Percentiles rank a stretch among this genome's conserved stretches.
phyloP scores from a whole-genome alignment of 1,140 invertebrate species.

The Triops cancriformis region DNA sequence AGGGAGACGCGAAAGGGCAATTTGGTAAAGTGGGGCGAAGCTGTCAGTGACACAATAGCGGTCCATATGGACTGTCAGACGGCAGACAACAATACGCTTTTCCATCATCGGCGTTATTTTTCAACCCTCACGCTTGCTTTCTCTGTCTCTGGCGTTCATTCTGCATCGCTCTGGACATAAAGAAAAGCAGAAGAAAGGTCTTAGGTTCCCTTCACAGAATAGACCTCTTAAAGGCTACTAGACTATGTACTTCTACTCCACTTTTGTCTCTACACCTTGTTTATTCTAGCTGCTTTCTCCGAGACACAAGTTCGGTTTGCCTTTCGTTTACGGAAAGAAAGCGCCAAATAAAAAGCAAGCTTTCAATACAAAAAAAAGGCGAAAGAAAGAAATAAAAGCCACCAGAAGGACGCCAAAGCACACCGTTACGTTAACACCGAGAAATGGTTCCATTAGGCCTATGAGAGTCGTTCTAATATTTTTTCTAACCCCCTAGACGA shows the following conservation, averaged over 20 bases:
- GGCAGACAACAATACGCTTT: conserved; percentile 13
- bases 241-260: background rate
- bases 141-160: background rate
- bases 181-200: background rate
- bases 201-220: background rate
- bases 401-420: background rate
- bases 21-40: conserved; percentile 9
- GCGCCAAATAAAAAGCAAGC: background rate
- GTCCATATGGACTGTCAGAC: conserved; percentile 3
- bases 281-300: background rate
- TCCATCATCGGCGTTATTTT: conserved; percentile 4
- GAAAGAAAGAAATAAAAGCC: background rate
- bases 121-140: background rate
- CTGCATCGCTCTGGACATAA: background rate
- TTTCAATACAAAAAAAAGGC: background rate
- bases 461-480: background rate
- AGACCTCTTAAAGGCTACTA: conserved; percentile 2
- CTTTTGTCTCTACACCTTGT: background rate
- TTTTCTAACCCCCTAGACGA: background rate
- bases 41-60: conserved; percentile 12
- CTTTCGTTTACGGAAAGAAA: background rate
- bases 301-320: background rate
- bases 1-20: conserved; percentile 8
- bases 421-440: background rate
- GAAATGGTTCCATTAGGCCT: background rate